Evolutionary conservation across 2,888 invertebrate genomes (phyloP).

Genomic region (Nysson spinosus): DNA sequence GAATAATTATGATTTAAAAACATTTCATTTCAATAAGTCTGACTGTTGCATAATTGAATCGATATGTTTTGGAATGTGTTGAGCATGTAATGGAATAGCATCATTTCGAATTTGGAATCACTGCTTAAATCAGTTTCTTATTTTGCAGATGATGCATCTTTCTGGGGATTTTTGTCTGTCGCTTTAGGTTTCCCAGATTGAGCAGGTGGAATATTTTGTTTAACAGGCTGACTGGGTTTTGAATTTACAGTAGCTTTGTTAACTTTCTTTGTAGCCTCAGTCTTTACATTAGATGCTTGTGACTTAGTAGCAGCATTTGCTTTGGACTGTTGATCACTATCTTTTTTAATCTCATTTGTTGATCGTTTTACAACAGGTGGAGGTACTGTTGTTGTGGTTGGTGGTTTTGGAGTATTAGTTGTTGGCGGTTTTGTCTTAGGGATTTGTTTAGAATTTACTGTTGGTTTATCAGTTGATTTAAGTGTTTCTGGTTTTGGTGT

Average conservation of each 20-base stretch:
- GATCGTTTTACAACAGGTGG: slow-evolving; percentile 10
- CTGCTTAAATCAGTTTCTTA: slow-evolving; percentile 2
- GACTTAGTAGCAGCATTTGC: slow-evolving; percentile 13
- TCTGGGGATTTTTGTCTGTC: slow-evolving; percentile 20
- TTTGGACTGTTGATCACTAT: slow-evolving; percentile 32
- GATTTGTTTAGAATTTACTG: too few relatives aligned
- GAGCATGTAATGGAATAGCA: slow-evolving; percentile 21
- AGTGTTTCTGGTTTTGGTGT: slow-evolving; percentile 4
- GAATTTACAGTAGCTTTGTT: slow-evolving; percentile 19
- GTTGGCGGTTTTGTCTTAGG: slow-evolving; percentile 46
- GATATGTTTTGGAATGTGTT: slow-evolving; percentile 34
- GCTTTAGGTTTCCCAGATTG: slow-evolving; percentile 18
- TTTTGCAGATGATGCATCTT: slow-evolving; percentile 16
- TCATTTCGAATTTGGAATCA: slow-evolving; percentile 6
- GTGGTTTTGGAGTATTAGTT: slow-evolving; percentile 52
- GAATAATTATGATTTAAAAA: too few relatives aligned
- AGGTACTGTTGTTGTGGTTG: slow-evolving; percentile 50
- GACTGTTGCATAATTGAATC: slow-evolving; percentile 10
- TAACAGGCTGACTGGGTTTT: slow-evolving; percentile 12
- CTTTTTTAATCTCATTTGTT: slow-evolving; percentile 9
- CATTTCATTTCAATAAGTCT: too few relatives aligned
- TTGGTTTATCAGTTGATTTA: slow-evolving; percentile 8
- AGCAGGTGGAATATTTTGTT: slow-evolving; percentile 4
- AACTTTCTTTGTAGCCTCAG: slow-evolving; percentile 50
- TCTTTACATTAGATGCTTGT: slow-evolving; percentile 13